Percentiles rank a stretch among this genome's conserved stretches.
phyloP scores from a whole-genome alignment of 2,797 vertebrate species.

The Hyperoplus lanceolatus region DNA sequence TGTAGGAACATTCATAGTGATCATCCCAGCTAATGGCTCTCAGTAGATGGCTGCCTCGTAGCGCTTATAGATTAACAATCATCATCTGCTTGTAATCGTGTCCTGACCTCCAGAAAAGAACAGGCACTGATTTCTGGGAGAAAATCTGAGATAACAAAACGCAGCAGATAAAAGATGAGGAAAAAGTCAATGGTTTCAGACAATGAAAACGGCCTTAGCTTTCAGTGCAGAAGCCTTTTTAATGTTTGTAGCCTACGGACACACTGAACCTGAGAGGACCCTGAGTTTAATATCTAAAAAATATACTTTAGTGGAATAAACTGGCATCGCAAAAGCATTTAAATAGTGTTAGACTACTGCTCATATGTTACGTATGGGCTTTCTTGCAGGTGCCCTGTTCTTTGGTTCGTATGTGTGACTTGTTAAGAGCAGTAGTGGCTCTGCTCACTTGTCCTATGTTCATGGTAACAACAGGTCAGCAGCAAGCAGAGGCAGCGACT shows the following conservation, averaged over 20 bases:
- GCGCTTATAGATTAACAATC: constrained; percentile 2
- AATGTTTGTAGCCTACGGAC: background rate
- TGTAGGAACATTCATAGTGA: background rate
- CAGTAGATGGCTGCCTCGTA: background rate
- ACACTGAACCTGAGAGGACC: background rate
- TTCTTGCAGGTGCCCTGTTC: too few relatives aligned
- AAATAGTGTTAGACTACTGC: background rate
- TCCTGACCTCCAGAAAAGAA: background rate
- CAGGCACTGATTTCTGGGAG: background rate
- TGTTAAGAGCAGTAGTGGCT: too few relatives aligned
- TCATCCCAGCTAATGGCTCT: constrained; percentile 4
- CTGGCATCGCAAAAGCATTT: background rate
- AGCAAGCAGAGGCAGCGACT: too few relatives aligned
- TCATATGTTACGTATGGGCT: too few relatives aligned
- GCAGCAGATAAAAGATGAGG: too few relatives aligned
- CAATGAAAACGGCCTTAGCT: too few relatives aligned
- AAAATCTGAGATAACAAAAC: too few relatives aligned
- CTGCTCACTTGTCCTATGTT: too few relatives aligned
- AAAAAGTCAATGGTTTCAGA: too few relatives aligned
- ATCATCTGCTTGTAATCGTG: background rate
- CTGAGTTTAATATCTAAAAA: background rate
- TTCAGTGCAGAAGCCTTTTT: background rate
- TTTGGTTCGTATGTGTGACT: too few relatives aligned
- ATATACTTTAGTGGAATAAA: background rate
- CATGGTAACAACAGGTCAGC: too few relatives aligned